A percentile compares a stretch with the other conserved stretches of the same genome.
Conservation (phyloP, 35 echinoderm and acorn worm genomes). For the Apostichopus parvimensis region DNA sequence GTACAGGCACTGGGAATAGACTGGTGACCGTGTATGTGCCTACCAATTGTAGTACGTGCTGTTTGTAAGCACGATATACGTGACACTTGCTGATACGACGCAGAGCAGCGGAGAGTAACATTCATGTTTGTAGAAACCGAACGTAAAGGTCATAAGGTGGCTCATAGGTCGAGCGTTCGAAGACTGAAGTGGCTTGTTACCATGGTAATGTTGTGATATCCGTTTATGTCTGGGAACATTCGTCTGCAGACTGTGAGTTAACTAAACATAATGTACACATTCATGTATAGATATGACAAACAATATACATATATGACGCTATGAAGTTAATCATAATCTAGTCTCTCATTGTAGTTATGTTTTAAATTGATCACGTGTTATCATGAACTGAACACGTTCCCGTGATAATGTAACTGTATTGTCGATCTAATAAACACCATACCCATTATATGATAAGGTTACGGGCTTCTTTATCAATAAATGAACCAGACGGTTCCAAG, state of each 20-base stretch:
- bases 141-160: conserved; percentile 30
- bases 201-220: conserved; percentile 49
- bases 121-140: conserved; percentile 41
- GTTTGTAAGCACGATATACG: conserved; percentile 5
- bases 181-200: conserved; percentile 42
- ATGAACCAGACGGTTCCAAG: too few relatives aligned
- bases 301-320: conserved; percentile 9
- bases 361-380: too few relatives aligned
- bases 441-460: too few relatives aligned
- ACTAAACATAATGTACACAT: conserved; percentile 16
- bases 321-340: background rate
- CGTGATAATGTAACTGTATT: too few relatives aligned
- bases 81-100: background rate
- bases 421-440: too few relatives aligned
- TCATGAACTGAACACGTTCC: too few relatives aligned
- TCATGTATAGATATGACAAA: conserved; percentile 13
- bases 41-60: background rate
- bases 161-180: conserved; percentile 35
- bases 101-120: conserved; percentile 5
- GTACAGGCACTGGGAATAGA: background rate
- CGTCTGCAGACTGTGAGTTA: conserved; percentile 39
- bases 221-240: conserved; percentile 32
- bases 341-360: too few relatives aligned
- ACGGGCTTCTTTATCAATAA: too few relatives aligned
- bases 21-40: background rate